Conservation (phyloP, 1,140 invertebrate species). For the Drosophila neocordata region DNA sequence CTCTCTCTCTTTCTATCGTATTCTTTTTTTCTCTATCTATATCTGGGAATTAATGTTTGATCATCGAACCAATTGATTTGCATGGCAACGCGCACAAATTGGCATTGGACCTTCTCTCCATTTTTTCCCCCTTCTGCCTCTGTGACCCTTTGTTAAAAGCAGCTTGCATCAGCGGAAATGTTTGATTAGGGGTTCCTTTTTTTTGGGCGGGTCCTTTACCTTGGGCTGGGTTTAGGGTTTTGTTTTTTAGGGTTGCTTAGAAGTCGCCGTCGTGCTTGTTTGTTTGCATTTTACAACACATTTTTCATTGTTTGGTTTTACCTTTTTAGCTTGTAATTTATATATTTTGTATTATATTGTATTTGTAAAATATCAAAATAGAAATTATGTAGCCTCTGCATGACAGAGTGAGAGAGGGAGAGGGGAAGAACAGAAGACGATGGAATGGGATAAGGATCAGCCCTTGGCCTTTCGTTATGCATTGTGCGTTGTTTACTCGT, state of each 20-base stretch:
- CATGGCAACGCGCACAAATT: constrained; percentile 71
- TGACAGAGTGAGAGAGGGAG: not conserved
- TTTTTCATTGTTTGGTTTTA: constrained; percentile 60
- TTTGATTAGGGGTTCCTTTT: constrained; percentile 58
- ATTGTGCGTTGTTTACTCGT: constrained; percentile 38
- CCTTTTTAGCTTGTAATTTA: constrained; percentile 81
- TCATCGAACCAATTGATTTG: constrained; percentile 65
- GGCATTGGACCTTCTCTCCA: constrained; percentile 31
- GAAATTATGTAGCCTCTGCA: constrained; percentile 61
- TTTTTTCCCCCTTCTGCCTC: no score
- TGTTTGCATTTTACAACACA: constrained; percentile 65
- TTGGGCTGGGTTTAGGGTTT: not conserved
- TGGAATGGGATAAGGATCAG: constrained; percentile 25
- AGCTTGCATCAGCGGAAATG: constrained; percentile 50
- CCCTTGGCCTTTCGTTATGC: constrained; percentile 62
- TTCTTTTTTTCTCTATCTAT: constrained; percentile 19
- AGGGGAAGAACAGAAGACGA: not conserved
- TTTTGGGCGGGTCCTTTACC: constrained; percentile 45
- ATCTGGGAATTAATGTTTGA: constrained; percentile 19
- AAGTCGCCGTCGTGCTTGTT: constrained; percentile 53
- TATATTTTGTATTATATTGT: constrained; percentile 76
- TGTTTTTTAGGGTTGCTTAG: constrained; percentile 64
- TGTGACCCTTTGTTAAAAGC: constrained; percentile 16
- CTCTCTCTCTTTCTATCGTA: constrained; percentile 16
- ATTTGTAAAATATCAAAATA: constrained; percentile 77